These are phyloP conservation scores for Julus scandinavius DNA, from an alignment of 2,888 invertebrate species.

Conservation along the genomic window DNA sequence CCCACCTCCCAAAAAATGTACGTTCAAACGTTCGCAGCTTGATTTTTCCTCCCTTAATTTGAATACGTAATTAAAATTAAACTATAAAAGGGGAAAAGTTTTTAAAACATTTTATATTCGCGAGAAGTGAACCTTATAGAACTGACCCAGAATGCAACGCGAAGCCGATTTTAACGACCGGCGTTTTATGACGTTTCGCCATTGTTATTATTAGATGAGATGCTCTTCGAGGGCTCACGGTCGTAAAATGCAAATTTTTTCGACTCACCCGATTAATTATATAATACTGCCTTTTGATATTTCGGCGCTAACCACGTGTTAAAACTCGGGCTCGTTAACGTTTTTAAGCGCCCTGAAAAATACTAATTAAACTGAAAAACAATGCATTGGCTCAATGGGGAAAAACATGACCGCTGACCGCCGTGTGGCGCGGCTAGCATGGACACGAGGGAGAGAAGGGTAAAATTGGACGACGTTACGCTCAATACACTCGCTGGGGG, in stretches of 20 bases:
- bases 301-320: slow-evolving; percentile 27
- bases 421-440: not conserved
- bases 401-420: not conserved
- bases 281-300: not conserved
- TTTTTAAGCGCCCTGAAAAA: not conserved
- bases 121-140: not conserved
- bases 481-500: not conserved
- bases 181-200: slow-evolving; percentile 41
- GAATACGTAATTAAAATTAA: slow-evolving; percentile 45
- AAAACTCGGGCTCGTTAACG: not conserved
- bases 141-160: slow-evolving; percentile 30
- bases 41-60: slow-evolving; percentile 31
- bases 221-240: slow-evolving; percentile 10
- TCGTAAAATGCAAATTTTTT: slow-evolving; percentile 46
- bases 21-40: not conserved
- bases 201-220: slow-evolving; percentile 40
- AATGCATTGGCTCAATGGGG: not conserved
- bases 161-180: slow-evolving; percentile 33
- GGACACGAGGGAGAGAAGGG: not conserved
- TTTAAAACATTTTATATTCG: slow-evolving; percentile 44
- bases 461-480: not conserved
- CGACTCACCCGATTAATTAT: slow-evolving; percentile 36
- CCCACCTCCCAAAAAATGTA: not conserved
- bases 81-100: slow-evolving; percentile 46
- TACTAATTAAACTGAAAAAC: not conserved